Percentiles rank a stretch among this genome's conserved stretches.
Evolutionary conservation across 2,797 vertebrate genomes (phyloP).

Genomic region (Coranthus polyacanthus): DNA sequence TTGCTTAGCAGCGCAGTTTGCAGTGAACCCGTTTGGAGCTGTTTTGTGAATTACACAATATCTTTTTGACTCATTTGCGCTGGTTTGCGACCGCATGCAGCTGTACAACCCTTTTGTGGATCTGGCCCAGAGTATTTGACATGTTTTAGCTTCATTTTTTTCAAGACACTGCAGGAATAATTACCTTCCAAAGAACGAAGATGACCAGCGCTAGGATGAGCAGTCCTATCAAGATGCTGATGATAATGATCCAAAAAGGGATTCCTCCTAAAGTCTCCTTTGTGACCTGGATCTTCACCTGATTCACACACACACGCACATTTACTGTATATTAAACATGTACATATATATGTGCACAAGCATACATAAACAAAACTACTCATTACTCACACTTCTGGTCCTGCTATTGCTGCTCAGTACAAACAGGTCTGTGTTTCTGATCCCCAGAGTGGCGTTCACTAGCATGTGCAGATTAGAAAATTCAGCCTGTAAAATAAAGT

Average conservation of each 20-base stretch:
- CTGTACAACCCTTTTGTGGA: too few relatives aligned
- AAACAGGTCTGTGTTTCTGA: conserved; percentile 69
- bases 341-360: background rate
- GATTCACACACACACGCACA: conserved; percentile 16
- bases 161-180: conserved; percentile 3
- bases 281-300: conserved; percentile 92
- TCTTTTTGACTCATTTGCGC: too few relatives aligned
- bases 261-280: conserved; percentile 90
- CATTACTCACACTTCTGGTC: conserved; percentile 85
- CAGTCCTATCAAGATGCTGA: conserved; percentile 93
- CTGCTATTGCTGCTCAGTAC: conserved; percentile 83
- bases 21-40: too few relatives aligned
- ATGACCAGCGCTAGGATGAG: conserved; percentile 94
- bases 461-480: conserved; percentile 88
- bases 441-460: conserved; percentile 86
- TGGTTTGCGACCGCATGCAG: too few relatives aligned
- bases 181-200: conserved; percentile 96
- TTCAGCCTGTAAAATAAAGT: conserved; percentile 81
- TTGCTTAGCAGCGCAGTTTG: too few relatives aligned
- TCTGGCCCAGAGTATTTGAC: background rate
- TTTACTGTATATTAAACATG: background rate
- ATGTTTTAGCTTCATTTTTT: background rate
- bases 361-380: background rate
- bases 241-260: conserved; percentile 94
- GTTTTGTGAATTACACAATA: too few relatives aligned